phyloP scores from a whole-genome alignment of 1,140 invertebrate species.

The Diplogasteroides magnus region DNA sequence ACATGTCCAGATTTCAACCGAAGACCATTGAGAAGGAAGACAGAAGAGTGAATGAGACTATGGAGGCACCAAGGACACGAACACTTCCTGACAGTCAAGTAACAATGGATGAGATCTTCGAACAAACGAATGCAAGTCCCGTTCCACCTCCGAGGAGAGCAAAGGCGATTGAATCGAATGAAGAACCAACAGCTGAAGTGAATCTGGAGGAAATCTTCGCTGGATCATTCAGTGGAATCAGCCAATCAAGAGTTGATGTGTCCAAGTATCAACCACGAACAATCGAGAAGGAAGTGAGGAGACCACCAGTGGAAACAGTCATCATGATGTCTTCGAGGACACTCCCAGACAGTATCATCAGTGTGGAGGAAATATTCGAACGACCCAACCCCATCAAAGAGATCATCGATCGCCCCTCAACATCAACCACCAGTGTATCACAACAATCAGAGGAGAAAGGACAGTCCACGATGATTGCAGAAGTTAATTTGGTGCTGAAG shows the following conservation, averaged over 20 bases:
- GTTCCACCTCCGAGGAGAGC: too few relatives aligned
- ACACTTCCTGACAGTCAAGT: too few relatives aligned
- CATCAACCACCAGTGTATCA: not conserved
- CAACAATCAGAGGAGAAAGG: not conserved
- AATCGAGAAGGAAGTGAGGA: not conserved
- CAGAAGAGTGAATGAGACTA: not conserved
- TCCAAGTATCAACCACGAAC: not conserved
- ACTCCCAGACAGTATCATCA: not conserved
- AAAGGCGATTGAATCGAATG: too few relatives aligned
- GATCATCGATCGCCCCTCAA: not conserved
- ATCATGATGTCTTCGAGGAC: not conserved
- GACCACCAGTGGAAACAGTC: too few relatives aligned
- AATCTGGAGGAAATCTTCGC: too few relatives aligned
- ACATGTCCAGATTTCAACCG: not conserved
- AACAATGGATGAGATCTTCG: not conserved
- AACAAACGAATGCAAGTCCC: not conserved
- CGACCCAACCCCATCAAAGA: not conserved
- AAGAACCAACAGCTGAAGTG: too few relatives aligned
- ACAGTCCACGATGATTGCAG: not conserved
- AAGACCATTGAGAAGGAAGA: not conserved
- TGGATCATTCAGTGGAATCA: not conserved
- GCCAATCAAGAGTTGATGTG: not conserved
- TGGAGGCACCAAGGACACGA: not conserved
- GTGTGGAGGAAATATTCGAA: not conserved
- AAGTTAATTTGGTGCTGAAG: not conserved